Conservation (phyloP, 2,797 vertebrate genomes). For the Knipowitschia caucasica region DNA sequence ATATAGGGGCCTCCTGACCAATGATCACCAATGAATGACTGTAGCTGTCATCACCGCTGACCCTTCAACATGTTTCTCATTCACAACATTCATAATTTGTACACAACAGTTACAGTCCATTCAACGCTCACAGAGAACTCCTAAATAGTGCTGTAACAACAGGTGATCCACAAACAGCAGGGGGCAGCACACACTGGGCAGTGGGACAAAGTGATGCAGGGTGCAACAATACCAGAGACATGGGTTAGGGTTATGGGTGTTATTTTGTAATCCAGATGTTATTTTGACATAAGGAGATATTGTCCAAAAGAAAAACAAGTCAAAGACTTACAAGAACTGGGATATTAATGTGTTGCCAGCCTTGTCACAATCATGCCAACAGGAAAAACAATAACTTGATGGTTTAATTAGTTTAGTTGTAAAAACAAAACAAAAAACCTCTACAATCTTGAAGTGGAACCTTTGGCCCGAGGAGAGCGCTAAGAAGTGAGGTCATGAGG, state of each 20-base stretch:
- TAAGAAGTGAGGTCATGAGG: constrained; percentile 17
- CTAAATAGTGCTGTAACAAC: constrained; percentile 1
- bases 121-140: constrained; percentile 20
- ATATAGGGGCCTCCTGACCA: too few species aligned
- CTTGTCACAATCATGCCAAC: too few species aligned
- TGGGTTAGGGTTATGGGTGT: constrained; percentile 9
- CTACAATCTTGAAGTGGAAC: constrained; percentile 23
- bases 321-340: too few species aligned
- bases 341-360: too few species aligned
- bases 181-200: constrained; percentile 70
- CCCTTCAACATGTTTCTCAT: constrained; percentile 54
- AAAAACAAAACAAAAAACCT: too few species aligned
- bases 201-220: constrained; percentile 34
- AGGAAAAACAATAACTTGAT: too few species aligned
- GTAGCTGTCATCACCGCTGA: constrained; percentile 59
- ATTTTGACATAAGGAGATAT: constrained; percentile 46
- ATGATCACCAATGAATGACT: constrained; percentile 66
- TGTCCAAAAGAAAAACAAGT: too few species aligned
- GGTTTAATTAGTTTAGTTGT: too few species aligned
- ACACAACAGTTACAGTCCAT: constrained; percentile 43
- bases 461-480: constrained; percentile 14
- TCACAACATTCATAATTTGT: constrained; percentile 48
- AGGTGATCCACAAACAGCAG: constrained; percentile 51
- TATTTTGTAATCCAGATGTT: constrained; percentile 20
- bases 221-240: constrained; percentile 27